Evolutionary conservation across 2,888 invertebrate species (phyloP).

Genomic region (Scaptomyza flava): DNA sequence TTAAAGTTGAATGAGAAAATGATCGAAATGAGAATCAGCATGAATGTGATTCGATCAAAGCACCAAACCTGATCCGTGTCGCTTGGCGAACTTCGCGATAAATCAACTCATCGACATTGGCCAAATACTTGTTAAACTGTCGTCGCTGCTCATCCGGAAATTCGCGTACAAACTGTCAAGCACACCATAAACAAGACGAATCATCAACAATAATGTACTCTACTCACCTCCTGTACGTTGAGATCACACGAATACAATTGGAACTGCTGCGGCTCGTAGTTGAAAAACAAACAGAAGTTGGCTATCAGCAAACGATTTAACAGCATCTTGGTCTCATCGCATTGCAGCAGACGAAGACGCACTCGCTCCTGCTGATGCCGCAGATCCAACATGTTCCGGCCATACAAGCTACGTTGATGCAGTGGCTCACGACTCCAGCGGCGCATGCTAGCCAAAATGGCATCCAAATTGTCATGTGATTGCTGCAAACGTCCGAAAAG

Average conservation of each 20-base stretch:
- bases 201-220: constrained; percentile 14
- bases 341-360: constrained; percentile 72
- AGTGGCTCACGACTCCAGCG: constrained; percentile 91
- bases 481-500: constrained; percentile 72
- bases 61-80: constrained; percentile 80
- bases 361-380: constrained; percentile 79
- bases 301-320: constrained; percentile 79
- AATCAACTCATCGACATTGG: constrained; percentile 80
- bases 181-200: constrained; percentile 29
- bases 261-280: constrained; percentile 67
- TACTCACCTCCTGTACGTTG: constrained; percentile 70
- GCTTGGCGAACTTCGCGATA: constrained; percentile 74
- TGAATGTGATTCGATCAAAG: background rate
- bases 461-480: constrained; percentile 87
- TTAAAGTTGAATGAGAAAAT: background rate
- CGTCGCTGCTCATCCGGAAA: constrained; percentile 83
- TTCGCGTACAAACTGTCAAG: constrained; percentile 70
- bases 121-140: constrained; percentile 86
- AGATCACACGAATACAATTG: constrained; percentile 68
- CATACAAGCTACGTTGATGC: constrained; percentile 88
- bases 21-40: background rate
- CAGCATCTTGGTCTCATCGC: constrained; percentile 77
- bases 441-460: constrained; percentile 86
- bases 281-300: constrained; percentile 81
- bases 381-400: constrained; percentile 79